phyloP scores from a whole-genome alignment of 2,888 invertebrate species.

The Caenorhabditis angaria region DNA sequence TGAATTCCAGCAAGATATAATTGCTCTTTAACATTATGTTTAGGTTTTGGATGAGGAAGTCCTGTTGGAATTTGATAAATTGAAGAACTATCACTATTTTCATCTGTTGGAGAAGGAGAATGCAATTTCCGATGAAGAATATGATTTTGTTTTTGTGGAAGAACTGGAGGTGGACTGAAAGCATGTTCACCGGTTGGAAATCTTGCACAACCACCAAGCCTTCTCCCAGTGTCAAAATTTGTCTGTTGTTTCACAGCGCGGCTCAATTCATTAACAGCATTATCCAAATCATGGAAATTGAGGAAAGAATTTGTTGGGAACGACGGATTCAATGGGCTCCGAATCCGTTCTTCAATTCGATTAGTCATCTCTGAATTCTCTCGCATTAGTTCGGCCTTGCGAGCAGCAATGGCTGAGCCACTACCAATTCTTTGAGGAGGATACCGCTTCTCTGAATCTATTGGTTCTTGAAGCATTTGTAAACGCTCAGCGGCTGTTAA shows the following conservation, averaged over 20 bases:
- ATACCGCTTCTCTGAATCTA: slow-evolving; percentile 44
- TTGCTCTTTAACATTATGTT: slow-evolving; percentile 71
- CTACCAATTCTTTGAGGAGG: slow-evolving; percentile 50
- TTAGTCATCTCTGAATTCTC: slow-evolving; percentile 31
- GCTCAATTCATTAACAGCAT: slow-evolving; percentile 54
- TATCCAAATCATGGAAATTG: slow-evolving; percentile 64
- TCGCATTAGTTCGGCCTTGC: slow-evolving; percentile 57
- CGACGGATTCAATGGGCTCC: slow-evolving; percentile 31
- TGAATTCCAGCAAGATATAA: slow-evolving; percentile 52
- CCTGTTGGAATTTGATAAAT: slow-evolving; percentile 59
- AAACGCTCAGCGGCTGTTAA: slow-evolving; percentile 68
- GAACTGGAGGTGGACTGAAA: slow-evolving; percentile 50
- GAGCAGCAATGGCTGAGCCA: slow-evolving; percentile 56
- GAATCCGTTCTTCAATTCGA: slow-evolving; percentile 10
- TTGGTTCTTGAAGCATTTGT: slow-evolving; percentile 65
- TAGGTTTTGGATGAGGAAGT: slow-evolving; percentile 70
- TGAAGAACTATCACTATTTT: slow-evolving; percentile 52
- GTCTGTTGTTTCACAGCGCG: slow-evolving; percentile 14
- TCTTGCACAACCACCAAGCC: slow-evolving; percentile 59
- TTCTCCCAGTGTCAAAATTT: slow-evolving; percentile 18
- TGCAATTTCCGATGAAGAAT: slow-evolving; percentile 40
- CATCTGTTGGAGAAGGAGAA: slow-evolving; percentile 55
- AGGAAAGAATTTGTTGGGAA: slow-evolving; percentile 35
- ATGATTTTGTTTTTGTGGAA: not conserved
- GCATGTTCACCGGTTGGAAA: slow-evolving; percentile 65